phyloP scores from a whole-genome alignment of 2,797 vertebrate genomes.

The Acanthurus leucopareius region DNA sequence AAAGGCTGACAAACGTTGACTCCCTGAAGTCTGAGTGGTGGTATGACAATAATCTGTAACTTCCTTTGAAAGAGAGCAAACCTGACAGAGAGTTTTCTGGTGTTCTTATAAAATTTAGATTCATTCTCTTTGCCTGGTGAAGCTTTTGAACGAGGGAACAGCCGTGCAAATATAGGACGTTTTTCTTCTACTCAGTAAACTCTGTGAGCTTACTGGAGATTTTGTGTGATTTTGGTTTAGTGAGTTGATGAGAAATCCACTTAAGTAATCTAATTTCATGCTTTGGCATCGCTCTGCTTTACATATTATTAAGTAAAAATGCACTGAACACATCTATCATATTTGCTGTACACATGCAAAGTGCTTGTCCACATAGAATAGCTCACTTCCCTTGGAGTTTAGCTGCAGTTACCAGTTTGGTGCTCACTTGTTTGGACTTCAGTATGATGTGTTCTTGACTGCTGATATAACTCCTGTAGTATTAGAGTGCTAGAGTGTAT shows the following conservation, averaged over 20 bases:
- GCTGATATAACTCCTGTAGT: background rate
- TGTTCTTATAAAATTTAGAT: constrained; percentile 7
- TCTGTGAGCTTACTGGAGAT: background rate
- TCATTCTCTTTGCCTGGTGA: constrained; percentile 7
- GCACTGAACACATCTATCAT: background rate
- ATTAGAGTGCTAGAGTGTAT: background rate
- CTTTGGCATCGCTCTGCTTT: background rate
- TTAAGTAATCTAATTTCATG: background rate
- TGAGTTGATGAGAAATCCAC: constrained; percentile 3
- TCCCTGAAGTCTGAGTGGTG: background rate
- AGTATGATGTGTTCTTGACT: background rate
- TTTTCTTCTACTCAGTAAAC: background rate
- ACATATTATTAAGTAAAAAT: constrained; percentile 1
- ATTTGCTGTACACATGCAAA: background rate
- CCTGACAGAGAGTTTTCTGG: constrained; percentile 8
- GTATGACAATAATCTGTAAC: constrained; percentile 1
- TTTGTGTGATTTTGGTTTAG: background rate
- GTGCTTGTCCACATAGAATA: background rate
- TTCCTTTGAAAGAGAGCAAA: constrained; percentile 4
- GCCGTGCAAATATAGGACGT: background rate
- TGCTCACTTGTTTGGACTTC: background rate
- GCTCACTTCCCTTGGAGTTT: background rate
- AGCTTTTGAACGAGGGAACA: constrained; percentile 11
- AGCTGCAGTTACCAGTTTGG: background rate
- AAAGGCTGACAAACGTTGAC: background rate